Evolutionary conservation across 92 coral and sea anemone species (phyloP).

Genomic region (Ricordea florida): DNA sequence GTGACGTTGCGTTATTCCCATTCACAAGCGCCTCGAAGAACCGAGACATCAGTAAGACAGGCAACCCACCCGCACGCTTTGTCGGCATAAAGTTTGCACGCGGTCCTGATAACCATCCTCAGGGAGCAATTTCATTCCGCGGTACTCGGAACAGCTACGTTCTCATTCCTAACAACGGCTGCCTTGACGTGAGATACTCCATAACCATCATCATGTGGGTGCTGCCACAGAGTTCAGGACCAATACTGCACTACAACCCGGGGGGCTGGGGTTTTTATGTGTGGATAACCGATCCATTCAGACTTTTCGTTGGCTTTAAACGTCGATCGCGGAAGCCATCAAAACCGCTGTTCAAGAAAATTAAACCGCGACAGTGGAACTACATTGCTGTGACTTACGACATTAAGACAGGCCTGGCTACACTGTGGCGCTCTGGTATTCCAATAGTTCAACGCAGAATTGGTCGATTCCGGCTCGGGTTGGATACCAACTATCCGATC

Average conservation of each 20-base stretch:
- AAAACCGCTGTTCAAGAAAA: conserved; percentile 30
- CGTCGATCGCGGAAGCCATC: conserved; percentile 41
- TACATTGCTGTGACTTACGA: conserved; percentile 66
- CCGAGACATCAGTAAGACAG: conserved; percentile 47
- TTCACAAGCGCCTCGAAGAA: conserved; percentile 36
- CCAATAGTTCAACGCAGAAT: conserved; percentile 41
- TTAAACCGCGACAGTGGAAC: conserved; percentile 54
- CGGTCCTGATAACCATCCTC: conserved; percentile 63
- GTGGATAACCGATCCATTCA: conserved; percentile 14
- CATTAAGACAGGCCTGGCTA: conserved; percentile 44
- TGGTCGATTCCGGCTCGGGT: conserved; percentile 49
- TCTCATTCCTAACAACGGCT: conserved; percentile 64
- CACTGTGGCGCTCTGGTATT: conserved; percentile 42
- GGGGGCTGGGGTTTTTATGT: conserved; percentile 49
- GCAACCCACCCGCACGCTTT: conserved; percentile 53
- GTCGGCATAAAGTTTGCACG: conserved; percentile 27
- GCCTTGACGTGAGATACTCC: conserved; percentile 58
- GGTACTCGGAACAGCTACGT: conserved; percentile 63
- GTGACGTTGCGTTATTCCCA: conserved; percentile 51
- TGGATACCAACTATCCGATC: conserved; percentile 55
- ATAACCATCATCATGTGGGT: conserved; percentile 62
- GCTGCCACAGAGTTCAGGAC: conserved; percentile 61
- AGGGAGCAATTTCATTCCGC: conserved; percentile 53
- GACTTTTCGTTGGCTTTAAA: conserved; percentile 44
- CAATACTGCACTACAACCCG: conserved; percentile 61